A percentile compares a stretch with the other conserved stretches of the same genome.
Conservation (phyloP, 2,797 vertebrate genomes). For the Florisuga fusca region DNA sequence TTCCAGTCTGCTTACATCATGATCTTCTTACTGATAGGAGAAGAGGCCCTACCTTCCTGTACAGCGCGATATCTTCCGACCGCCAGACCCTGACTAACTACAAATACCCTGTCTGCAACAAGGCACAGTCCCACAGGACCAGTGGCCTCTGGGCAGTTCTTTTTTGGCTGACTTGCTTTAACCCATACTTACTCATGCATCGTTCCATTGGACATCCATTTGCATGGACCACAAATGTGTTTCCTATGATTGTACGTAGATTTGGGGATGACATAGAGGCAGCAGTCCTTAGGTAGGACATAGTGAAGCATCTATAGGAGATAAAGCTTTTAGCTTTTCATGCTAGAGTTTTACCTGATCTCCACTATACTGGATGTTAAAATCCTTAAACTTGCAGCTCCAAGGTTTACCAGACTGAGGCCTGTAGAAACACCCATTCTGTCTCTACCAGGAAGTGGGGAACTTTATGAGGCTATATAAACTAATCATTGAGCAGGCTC, state of each 20-base stretch:
- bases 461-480: background rate
- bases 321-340: background rate
- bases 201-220: background rate
- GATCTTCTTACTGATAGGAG: too few relatives aligned
- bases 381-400: background rate
- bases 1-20: too few relatives aligned
- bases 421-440: background rate
- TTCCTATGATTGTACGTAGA: background rate
- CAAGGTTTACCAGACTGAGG: background rate
- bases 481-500: background rate
- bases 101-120: background rate
- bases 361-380: background rate
- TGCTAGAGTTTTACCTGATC: background rate
- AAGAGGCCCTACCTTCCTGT: too few relatives aligned
- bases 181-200: background rate
- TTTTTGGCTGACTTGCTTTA: background rate
- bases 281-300: background rate
- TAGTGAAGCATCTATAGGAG: rapidly evolving
- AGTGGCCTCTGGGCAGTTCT: background rate
- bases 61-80: too few relatives aligned
- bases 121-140: background rate
- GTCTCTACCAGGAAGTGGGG: background rate
- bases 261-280: background rate
- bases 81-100: too few relatives aligned
- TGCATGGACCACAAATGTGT: background rate